Base-by-base conservation (phyloP, 2,888 invertebrate species). In the Parapristionchus giblindavisi region DNA sequence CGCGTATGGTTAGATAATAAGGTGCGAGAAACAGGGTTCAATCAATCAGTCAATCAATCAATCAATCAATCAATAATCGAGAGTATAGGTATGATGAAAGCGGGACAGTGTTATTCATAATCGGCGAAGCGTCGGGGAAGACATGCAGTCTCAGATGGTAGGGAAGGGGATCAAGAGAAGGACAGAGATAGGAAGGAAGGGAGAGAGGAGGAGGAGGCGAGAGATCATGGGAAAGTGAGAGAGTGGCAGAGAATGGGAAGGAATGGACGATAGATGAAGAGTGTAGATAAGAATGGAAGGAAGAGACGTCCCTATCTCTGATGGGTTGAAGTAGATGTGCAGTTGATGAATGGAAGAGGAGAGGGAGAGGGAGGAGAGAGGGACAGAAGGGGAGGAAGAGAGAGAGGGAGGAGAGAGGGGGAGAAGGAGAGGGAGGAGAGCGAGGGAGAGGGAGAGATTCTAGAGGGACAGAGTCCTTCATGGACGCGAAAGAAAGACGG, bases 281-380 rank as follows among this genome's bases (percentile, higher is more conserved):
- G 68, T 34, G 68, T 27, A 52, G n/a, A 34, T 36, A 52, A 68
- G 43, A 29, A 52, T 34, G 36, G 43, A 51, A 68, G 68, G 52
- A 48, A 24, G 66, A 32, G 51, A n/a, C n/a, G n/a, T n/a, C n/a
- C n/a, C n/a, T n/a, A n/a, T n/a, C n/a, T n/a, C n/a, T n/a, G n/a
- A n/a, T n/a, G n/a, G n/a, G n/a, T n/a, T n/a, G 48, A 48, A 21
- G 21, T 11, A 48, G 48, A 48, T 11, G 21, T 14, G 48, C 14
- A 21, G 48, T 11, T 8, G 56, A 29, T 27, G 27, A 29, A 43
- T 27, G 54, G 56, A 52, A 29, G 56, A n/a, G 36, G 38, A 24
- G 38, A 52, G 1, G 52, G 68, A 29, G 27, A 40, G 1, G 52
- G 36, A 11, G 27, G 70, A 36, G 27, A 43, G 51, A 48, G 14